Evolutionary conservation across 2,113 vertebrate species (phyloP).

Genomic region (Fukomys damarensis): DNA sequence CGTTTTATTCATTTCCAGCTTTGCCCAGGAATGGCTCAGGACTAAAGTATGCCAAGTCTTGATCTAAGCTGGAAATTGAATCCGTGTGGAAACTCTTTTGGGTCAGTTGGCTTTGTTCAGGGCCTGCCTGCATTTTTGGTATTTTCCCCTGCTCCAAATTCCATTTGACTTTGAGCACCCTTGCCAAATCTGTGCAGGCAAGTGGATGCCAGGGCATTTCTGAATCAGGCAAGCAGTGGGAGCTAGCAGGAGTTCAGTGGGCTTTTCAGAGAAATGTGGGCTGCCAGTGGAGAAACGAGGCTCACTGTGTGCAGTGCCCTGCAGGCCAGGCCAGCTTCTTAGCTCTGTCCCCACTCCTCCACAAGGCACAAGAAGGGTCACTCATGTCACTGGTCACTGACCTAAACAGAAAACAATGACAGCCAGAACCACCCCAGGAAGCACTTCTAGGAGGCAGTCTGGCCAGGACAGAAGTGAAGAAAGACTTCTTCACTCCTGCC

Average conservation of each 20-base stretch:
- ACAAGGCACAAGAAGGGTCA: background rate
- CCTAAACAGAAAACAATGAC: background rate
- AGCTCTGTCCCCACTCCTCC: background rate
- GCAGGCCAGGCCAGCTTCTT: background rate
- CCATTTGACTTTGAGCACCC: background rate
- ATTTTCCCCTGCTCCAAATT: background rate
- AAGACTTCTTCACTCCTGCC: background rate
- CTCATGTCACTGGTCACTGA: background rate
- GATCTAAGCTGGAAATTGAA: background rate
- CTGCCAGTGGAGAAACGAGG: background rate
- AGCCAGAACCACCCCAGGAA: background rate
- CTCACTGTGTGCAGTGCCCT: background rate
- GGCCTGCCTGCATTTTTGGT: background rate
- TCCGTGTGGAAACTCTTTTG: background rate
- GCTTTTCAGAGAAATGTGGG: rapidly evolving
- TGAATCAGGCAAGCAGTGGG: background rate
- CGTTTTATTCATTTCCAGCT: background rate
- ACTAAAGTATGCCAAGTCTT: background rate
- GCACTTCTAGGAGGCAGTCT: background rate
- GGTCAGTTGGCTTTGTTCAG: background rate
- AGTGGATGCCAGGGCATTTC: background rate
- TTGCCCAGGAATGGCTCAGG: background rate
- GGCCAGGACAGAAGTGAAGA: background rate
- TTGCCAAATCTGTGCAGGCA: rapidly evolving
- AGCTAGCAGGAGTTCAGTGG: rapidly evolving